These are phyloP conservation scores for Narcine bancroftii DNA, from an alignment of 2,113 vertebrate species.

Conservation along the genomic window DNA sequence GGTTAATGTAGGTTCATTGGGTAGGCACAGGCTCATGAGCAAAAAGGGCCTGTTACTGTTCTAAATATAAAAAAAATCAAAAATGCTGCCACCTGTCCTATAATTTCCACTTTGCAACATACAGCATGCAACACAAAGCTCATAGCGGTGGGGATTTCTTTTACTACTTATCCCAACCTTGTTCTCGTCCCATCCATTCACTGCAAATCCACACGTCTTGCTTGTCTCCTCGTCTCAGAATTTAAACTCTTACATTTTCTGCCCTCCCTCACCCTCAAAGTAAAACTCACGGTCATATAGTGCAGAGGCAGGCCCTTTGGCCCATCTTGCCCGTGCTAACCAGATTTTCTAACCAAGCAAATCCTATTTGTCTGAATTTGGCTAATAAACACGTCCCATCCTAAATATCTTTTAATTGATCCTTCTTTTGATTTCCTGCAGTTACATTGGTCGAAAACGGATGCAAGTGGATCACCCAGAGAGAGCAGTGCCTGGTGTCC, in stretches of 20 bases:
- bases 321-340: too few species aligned
- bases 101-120: background rate
- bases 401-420: background rate
- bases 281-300: too few species aligned
- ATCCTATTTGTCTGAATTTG: too few species aligned
- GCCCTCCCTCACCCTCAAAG: too few species aligned
- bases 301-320: too few species aligned
- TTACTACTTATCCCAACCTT: background rate
- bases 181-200: background rate
- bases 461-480: conserved; percentile 84
- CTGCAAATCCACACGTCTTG: background rate
- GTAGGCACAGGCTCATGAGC: too few species aligned
- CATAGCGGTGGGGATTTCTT: background rate
- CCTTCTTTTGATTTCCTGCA: conserved; percentile 42
- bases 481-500: conserved; percentile 70
- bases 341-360: too few species aligned
- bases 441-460: conserved; percentile 83
- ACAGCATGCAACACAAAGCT: background rate
- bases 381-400: too few species aligned
- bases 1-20: too few species aligned
- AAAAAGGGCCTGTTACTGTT: too few species aligned
- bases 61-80: too few species aligned
- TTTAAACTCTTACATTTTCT: too few species aligned
- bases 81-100: background rate
- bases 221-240: background rate